Conservation (phyloP, 2,113 vertebrate species). For the Zingel zingel region DNA sequence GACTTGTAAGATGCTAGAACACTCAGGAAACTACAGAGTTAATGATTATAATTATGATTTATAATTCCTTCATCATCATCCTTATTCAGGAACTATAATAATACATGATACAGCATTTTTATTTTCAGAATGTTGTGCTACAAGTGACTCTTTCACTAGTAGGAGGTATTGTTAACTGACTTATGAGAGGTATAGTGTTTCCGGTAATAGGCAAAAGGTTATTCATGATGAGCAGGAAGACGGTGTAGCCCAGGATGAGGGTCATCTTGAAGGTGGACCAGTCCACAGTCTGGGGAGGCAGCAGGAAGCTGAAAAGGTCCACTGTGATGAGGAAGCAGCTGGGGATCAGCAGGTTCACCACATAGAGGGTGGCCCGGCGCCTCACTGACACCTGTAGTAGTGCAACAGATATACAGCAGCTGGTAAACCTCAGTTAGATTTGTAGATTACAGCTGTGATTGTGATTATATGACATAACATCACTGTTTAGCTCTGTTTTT, state of each 20-base stretch:
- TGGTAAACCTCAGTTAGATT: not conserved
- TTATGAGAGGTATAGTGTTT: constrained; percentile 79
- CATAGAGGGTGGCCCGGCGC: constrained; percentile 78
- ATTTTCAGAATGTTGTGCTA: not conserved
- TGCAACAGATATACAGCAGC: not conserved
- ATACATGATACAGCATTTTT: too few species aligned
- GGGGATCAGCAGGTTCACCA: constrained; percentile 86
- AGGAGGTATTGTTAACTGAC: constrained; percentile 50
- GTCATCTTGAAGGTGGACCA: constrained; percentile 86
- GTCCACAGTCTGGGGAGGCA: constrained; percentile 80
- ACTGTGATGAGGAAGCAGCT: constrained; percentile 84
- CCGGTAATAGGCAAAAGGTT: constrained; percentile 82
- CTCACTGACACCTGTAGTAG: constrained; percentile 62
- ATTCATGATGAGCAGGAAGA: constrained; percentile 88
- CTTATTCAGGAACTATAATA: not conserved
- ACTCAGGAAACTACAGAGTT: too few species aligned
- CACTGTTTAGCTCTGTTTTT: too few species aligned
- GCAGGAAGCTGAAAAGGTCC: constrained; percentile 86
- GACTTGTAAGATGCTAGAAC: too few species aligned
- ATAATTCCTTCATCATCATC: too few species aligned
- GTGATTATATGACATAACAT: not conserved
- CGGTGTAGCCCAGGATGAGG: constrained; percentile 86
- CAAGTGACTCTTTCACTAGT: not conserved
- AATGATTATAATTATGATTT: too few species aligned
- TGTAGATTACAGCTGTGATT: not conserved